phyloP scores from a whole-genome alignment of 2,888 invertebrate species.

The Rhorus exstirpatorius region DNA sequence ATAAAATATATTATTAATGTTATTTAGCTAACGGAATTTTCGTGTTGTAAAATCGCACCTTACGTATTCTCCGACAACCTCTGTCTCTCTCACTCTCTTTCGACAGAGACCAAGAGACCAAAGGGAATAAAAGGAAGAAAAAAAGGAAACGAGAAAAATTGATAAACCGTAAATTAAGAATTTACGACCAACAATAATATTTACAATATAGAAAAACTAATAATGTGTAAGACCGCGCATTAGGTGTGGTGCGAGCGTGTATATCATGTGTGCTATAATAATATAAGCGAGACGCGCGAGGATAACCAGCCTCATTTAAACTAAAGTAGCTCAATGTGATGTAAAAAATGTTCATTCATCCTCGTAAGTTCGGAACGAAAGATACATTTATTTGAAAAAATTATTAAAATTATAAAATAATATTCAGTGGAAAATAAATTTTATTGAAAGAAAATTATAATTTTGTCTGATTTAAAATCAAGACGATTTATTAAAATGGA shows the following conservation, averaged over 20 bases:
- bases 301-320: conserved; percentile 48
- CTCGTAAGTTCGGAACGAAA: conserved; percentile 35
- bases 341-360: conserved; percentile 66
- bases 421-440: too few species aligned
- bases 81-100: conserved; percentile 34
- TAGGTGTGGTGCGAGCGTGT: conserved; percentile 6
- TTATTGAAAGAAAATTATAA: not conserved
- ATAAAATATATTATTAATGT: conserved; percentile 56
- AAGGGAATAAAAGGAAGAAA: not conserved
- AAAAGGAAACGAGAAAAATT: conserved; percentile 1
- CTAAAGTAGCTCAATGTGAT: conserved; percentile 68
- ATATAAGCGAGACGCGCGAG: conserved; percentile 46
- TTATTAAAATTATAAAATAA: not conserved
- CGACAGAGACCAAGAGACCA: not conserved
- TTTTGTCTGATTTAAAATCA: not conserved
- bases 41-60: conserved; percentile 57
- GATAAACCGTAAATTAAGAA: conserved; percentile 59
- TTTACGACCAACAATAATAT: conserved; percentile 67
- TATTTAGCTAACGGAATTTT: conserved; percentile 62
- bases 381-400: conserved; percentile 1
- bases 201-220: conserved; percentile 56
- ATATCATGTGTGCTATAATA: conserved; percentile 49
- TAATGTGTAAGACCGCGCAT: conserved; percentile 48
- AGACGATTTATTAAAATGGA: not conserved
- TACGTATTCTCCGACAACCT: conserved; percentile 27